A percentile compares a stretch with the other conserved stretches of the same genome.
Evolutionary conservation across 1,140 invertebrate genomes (phyloP).

Genomic region (Zeugodacus cucurbitae): DNA sequence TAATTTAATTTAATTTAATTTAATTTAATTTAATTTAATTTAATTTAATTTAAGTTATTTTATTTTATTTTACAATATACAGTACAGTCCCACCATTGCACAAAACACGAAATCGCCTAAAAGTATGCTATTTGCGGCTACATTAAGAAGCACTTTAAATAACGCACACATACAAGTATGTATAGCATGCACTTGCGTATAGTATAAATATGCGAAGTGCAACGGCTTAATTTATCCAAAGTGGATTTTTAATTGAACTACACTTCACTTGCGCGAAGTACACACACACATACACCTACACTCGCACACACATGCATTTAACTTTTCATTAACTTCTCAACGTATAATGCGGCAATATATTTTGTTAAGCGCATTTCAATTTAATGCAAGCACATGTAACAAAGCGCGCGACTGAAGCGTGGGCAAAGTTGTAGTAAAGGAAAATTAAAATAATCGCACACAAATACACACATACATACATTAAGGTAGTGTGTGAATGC

Average conservation of each 20-base stretch:
- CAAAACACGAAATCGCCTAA: not conserved
- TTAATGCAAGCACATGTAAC: not conserved
- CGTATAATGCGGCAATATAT: not conserved
- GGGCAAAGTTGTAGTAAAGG: not conserved
- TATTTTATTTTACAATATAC: too few species aligned
- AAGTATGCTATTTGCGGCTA: not conserved
- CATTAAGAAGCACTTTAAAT: constrained; percentile 19
- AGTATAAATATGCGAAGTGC: not conserved
- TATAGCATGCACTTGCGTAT: not conserved
- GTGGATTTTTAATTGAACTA: constrained; percentile 38
- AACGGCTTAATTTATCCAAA: constrained; percentile 31
- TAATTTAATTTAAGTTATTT: too few species aligned
- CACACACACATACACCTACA: not conserved
- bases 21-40: too few species aligned
- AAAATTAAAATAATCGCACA: not conserved
- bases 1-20: too few species aligned
- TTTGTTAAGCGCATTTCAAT: constrained; percentile 23
- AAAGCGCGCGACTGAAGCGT: not conserved
- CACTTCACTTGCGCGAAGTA: not conserved
- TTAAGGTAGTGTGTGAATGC: not conserved
- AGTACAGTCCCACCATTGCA: not conserved
- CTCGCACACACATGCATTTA: not conserved
- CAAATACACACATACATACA: not conserved
- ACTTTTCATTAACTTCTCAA: constrained; percentile 34
- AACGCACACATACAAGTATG: not conserved